Evolutionary conservation across 2,113 vertebrate genomes (phyloP).

Genomic region (Embiotoca jacksoni): DNA sequence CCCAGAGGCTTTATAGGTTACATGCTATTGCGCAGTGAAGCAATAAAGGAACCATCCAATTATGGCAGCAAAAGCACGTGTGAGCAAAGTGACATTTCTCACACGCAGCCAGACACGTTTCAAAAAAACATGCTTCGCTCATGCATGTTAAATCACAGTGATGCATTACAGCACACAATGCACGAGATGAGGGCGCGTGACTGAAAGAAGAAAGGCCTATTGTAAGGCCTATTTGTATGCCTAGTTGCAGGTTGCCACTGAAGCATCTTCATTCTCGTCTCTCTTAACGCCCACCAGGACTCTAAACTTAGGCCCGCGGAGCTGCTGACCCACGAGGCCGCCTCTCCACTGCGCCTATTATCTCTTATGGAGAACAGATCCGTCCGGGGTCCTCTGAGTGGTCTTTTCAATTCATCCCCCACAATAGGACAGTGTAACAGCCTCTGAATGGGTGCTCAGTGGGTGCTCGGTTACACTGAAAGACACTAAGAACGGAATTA

Average conservation of each 20-base stretch:
- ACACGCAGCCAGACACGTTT: slow-evolving; percentile 23
- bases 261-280: slow-evolving; percentile 33
- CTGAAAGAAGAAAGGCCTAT: not conserved
- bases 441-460: not conserved
- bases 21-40: slow-evolving; percentile 4
- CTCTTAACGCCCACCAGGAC: slow-evolving; percentile 62
- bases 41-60: slow-evolving; percentile 5
- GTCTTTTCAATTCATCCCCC: not conserved
- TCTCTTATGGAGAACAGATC: slow-evolving; percentile 11
- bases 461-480: not conserved
- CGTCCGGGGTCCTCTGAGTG: not conserved
- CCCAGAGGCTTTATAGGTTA: not conserved
- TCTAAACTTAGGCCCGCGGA: slow-evolving; percentile 62
- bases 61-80: slow-evolving; percentile 25
- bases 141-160: not conserved
- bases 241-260: slow-evolving; percentile 17
- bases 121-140: not conserved
- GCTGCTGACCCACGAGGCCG: slow-evolving; percentile 53
- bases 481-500: not conserved
- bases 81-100: slow-evolving; percentile 32
- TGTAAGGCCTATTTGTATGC: slow-evolving; percentile 39
- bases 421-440: not conserved
- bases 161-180: not conserved
- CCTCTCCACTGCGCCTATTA: slow-evolving; percentile 35
- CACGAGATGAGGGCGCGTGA: not conserved